Conservation (phyloP, 2,888 invertebrate genomes). For the Petrolisthes cinctipes region DNA sequence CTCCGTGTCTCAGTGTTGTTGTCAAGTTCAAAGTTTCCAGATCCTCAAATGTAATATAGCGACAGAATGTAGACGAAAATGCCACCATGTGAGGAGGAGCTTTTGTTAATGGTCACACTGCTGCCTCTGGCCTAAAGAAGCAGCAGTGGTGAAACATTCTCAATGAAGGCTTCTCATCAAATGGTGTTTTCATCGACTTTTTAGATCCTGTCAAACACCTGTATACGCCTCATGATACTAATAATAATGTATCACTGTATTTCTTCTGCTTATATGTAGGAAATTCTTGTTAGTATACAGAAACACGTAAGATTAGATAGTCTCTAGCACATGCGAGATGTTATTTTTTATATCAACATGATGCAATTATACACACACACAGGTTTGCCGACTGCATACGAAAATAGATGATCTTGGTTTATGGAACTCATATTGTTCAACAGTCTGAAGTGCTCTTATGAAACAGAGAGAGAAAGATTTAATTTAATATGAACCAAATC, state of each 20-base stretch:
- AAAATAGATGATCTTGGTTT: no score
- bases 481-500: not conserved
- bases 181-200: no score
- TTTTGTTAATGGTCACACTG: no score
- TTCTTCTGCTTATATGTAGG: slow-evolving; percentile 7
- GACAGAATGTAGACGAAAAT: no score
- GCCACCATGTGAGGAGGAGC: no score
- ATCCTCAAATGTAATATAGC: not conserved
- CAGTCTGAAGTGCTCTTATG: not conserved
- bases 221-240: not conserved
- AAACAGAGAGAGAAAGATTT: not conserved
- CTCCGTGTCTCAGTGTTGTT: slow-evolving; percentile 41
- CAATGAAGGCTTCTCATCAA: no score
- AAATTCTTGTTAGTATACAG: not conserved
- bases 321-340: slow-evolving; percentile 3
- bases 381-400: no score
- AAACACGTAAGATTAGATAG: slow-evolving; percentile 7
- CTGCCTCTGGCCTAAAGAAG: no score
- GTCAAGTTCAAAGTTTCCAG: not conserved
- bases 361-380: no score
- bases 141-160: no score
- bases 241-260: not conserved
- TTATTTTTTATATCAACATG: slow-evolving; percentile 2
- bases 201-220: not conserved
- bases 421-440: not conserved